Evolutionary conservation across 2,797 vertebrate species (phyloP), one percentile per base, ranked within the genome.

Genomic region (Podarcis lilfordi): DNA sequence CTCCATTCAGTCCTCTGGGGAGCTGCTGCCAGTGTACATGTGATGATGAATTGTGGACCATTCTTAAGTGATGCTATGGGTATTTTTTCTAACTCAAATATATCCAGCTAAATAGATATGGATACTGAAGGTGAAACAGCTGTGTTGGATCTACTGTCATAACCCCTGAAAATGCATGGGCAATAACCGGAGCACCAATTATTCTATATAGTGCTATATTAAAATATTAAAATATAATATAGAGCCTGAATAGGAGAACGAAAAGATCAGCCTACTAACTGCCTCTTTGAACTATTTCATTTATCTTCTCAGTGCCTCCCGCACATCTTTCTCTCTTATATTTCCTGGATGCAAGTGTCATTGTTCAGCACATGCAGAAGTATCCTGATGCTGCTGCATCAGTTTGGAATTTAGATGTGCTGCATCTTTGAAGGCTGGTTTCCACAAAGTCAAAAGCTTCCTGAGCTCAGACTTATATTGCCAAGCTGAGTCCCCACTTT

Each of bases 401-500:
- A 78, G 50, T 89, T 86, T 59, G 90, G 87, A 91, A 90, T 84
- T 86, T 78, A 27, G 87, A 87, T 90, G 93, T 93, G 84, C 80
- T 95, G 92, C 93, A 92, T 94, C 94, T 95, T 95, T 96, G 97
- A 98, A 96, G 97, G 97, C 96, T 94, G 95, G 92, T 55, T 95
- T 96, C 92, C 95, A 97, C 96, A 96, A 69, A 95, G 94, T 87
- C 90, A 97, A 94, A 91, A 97, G 94, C 92, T 94, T 83, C 94
- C 93, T 95, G 96, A 82, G 55, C 94, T 91, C 93, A 95, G 94
- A 94, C 89, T 83, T 0, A n/a, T 5, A 43, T 95, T 96, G 96
- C 96, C 96, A 97, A 96, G 91, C 92, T 75, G 74, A 92, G 93
- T 66, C 96, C 95, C 95, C 91, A 89, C 91, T 95, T 91, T 71